These are phyloP conservation scores for Galleria mellonella DNA, from an alignment of 1,140 invertebrate genomes.

Conservation along the genomic window DNA sequence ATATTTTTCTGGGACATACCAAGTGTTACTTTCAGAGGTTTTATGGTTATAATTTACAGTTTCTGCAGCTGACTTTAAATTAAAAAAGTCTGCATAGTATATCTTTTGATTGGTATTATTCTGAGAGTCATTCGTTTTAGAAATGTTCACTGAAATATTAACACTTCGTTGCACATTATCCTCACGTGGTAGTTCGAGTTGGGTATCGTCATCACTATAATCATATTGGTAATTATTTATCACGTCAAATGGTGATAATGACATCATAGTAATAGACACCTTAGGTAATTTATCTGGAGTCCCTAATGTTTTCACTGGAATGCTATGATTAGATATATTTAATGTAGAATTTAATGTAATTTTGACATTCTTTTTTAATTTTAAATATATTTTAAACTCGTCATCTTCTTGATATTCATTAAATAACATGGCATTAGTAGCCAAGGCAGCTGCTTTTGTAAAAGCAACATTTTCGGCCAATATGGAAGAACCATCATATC, in stretches of 20 bases:
- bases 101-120: not conserved
- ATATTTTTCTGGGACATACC: conserved; percentile 48
- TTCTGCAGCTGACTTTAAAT: conserved; percentile 33
- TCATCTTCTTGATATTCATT: conserved; percentile 4
- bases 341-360: no score
- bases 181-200: no score
- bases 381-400: not conserved
- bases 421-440: not conserved
- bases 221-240: conserved; percentile 35
- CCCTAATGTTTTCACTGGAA: no score
- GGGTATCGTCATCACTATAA: conserved; percentile 16
- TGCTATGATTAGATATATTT: no score
- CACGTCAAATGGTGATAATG: conserved; percentile 12
- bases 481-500: no score
- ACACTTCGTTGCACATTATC: no score
- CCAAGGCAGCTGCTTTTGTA: no score
- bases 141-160: no score
- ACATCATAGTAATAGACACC: not conserved
- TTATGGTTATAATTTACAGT: not conserved
- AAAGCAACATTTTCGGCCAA: no score
- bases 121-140: not conserved
- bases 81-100: conserved; percentile 31
- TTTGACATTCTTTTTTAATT: no score
- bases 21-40: conserved; percentile 19
- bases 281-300: not conserved